Conservation (phyloP, 2,888 invertebrate genomes). For the Cryptops parisi region DNA sequence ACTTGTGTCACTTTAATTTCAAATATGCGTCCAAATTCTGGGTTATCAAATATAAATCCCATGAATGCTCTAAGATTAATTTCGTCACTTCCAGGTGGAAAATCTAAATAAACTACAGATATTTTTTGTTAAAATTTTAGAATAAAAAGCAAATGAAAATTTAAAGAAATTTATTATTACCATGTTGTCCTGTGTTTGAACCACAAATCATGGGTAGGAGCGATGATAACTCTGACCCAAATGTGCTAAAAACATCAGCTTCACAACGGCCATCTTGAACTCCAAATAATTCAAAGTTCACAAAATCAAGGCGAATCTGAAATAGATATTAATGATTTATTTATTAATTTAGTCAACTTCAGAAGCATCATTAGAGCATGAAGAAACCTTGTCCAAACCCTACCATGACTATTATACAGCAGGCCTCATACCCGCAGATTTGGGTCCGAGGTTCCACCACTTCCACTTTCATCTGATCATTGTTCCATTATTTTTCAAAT, state of each 20-base stretch:
- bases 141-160: too few species aligned
- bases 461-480: too few species aligned
- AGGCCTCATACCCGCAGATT: too few species aligned
- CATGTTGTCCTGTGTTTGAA: constrained; percentile 25
- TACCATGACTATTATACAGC: too few species aligned
- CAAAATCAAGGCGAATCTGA: constrained; percentile 22
- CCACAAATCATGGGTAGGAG: constrained; percentile 25
- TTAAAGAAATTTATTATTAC: too few species aligned
- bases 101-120: constrained; percentile 5
- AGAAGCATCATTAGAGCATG: too few species aligned
- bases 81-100: background rate
- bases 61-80: background rate
- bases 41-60: constrained; percentile 5
- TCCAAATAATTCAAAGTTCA: constrained; percentile 24
- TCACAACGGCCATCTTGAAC: constrained; percentile 24
- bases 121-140: too few species aligned
- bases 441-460: too few species aligned
- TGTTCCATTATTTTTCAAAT: too few species aligned
- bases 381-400: too few species aligned
- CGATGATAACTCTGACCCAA: background rate
- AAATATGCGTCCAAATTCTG: constrained; percentile 7
- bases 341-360: too few species aligned
- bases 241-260: constrained; percentile 23
- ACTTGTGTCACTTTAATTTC: constrained; percentile 11
- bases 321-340: too few species aligned